Evolutionary conservation across 2,113 vertebrate species (phyloP).

Genomic region (Eubucco bourcierii): DNA sequence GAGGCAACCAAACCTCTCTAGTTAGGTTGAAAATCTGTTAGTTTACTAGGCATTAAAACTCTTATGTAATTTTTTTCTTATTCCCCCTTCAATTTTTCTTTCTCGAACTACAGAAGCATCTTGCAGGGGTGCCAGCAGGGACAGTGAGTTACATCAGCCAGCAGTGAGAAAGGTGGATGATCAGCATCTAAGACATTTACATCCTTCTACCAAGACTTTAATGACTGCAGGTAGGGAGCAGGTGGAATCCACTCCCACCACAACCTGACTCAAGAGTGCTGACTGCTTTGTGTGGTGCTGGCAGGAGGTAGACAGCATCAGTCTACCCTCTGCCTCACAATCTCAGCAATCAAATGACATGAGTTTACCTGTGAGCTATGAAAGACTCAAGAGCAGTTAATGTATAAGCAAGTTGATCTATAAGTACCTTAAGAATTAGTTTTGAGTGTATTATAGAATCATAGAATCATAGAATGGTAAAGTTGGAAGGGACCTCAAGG

Average conservation of each 20-base stretch:
- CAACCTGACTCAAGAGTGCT: accelerated
- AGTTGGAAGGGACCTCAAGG: no score
- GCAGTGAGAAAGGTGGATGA: background rate
- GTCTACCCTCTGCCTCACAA: background rate
- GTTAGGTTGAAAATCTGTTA: background rate
- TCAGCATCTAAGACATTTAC: background rate
- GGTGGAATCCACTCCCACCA: background rate
- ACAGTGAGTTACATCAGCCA: background rate
- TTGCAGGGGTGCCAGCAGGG: background rate
- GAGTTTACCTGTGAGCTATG: background rate
- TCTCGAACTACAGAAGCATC: background rate
- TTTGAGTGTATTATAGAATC: slow-evolving; percentile 8
- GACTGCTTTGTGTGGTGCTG: background rate
- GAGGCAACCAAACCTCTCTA: background rate
- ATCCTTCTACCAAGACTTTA: background rate
- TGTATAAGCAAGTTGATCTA: background rate
- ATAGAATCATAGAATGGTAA: no score
- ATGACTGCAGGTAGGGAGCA: background rate
- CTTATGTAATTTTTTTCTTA: background rate
- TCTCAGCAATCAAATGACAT: background rate
- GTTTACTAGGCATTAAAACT: background rate
- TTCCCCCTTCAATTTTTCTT: accelerated
- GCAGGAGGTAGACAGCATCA: background rate
- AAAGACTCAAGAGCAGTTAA: background rate
- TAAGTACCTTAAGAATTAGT: background rate